Evolutionary conservation across 2,888 invertebrate species (phyloP), one percentile per base, ranked within the genome.

Genomic region (Amphiduros pacificus): DNA sequence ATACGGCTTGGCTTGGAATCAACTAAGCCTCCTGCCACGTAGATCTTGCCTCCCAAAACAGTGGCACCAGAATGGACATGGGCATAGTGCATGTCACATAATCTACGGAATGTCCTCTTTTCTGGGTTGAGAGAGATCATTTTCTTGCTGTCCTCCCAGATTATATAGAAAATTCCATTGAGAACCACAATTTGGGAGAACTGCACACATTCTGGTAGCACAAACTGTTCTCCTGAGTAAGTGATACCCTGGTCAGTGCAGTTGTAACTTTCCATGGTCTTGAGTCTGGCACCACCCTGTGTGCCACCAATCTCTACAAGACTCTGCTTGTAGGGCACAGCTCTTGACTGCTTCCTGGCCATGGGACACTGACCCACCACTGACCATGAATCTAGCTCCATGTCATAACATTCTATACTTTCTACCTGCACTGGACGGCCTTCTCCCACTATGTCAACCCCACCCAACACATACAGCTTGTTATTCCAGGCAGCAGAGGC

Each of bases 141-240:
- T 64, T 78, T 78, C 62, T 73, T 74, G 1, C 73, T 65, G 62
- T 80, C 78, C 61, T 80, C 77, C 80, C 81, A 81, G n/a, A 81
- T 72, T 60, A 81, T 80, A 70, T 79, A 80, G 67, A 80, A 78
- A 26, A 78, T 73, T 6, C 71, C 73, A 62, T 77, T 73, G 20
- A 80, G 68, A n/a, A 77, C 75, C 20, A 77, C 73, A 53, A 80
- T 75, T 66, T 79, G 74, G 51, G 78, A 73, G 67, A 64, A 74
- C 64, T 79, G 74, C 26, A 80, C 78, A 31, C 70, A 63, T 52
- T 78, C 76, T 2, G 80, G 79, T 55, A 81, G 71, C 27, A 79
- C 73, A 64, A 77, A 79, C 62, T 81, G 79, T 63, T 80, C 80
- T 5, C 77, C 74, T 5, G 76, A 70, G 20, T 77, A 76, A 36